Conservation (phyloP, 2,888 invertebrate genomes). For the Patella depressa region DNA sequence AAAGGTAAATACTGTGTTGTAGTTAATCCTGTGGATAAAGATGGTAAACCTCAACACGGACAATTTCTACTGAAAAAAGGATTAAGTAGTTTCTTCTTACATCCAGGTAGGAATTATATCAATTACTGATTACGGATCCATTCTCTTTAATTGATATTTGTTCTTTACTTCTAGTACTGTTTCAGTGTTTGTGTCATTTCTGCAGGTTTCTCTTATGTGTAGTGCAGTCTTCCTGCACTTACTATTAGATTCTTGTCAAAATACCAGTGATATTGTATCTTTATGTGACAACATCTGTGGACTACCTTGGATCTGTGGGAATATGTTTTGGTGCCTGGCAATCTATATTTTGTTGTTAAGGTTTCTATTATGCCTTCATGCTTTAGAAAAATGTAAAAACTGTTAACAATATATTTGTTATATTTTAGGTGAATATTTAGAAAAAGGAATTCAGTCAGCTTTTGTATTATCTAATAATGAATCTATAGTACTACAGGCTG, state of each 20-base stretch:
- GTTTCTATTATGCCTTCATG: not conserved
- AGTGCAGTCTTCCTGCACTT: too few relatives aligned
- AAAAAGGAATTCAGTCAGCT: conserved; percentile 56
- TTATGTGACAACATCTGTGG: too few relatives aligned
- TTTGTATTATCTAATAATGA: conserved; percentile 59
- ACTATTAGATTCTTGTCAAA: too few relatives aligned
- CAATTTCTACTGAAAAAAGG: conserved; percentile 53
- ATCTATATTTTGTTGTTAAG: too few relatives aligned
- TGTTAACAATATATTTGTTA: not conserved
- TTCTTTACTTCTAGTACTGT: not conserved
- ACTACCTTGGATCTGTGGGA: too few relatives aligned
- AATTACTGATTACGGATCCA: too few relatives aligned
- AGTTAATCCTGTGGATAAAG: conserved; percentile 50
- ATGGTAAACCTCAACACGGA: conserved; percentile 57
- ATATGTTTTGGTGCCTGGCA: too few relatives aligned
- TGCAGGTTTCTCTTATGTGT: too few relatives aligned
- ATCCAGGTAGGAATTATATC: conserved; percentile 53
- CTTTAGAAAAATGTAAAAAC: not conserved
- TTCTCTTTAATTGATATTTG: not conserved
- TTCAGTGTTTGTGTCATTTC: not conserved
- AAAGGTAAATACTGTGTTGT: conserved; percentile 62
- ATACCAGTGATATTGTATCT: too few relatives aligned
- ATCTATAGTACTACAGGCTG: conserved; percentile 60
- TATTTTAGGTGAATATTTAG: conserved; percentile 54
- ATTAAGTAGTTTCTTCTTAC: conserved; percentile 60